Evolutionary conservation across 2,113 vertebrate species (phyloP).

Genomic region (Ia io): DNA sequence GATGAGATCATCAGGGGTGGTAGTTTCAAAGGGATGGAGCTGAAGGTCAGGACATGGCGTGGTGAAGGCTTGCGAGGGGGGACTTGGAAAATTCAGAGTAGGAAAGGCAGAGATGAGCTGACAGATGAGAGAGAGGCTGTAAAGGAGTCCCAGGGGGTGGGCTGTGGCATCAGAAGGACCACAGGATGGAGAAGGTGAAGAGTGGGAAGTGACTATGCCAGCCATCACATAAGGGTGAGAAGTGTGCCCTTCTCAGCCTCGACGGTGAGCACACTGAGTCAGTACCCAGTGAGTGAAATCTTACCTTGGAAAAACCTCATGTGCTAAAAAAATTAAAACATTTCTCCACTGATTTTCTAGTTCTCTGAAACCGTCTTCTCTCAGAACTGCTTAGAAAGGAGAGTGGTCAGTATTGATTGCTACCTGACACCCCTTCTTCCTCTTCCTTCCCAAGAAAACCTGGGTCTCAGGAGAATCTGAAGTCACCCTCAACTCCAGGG

Average conservation of each 20-base stretch:
- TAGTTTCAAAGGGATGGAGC: rapidly evolving
- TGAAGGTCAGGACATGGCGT: background rate
- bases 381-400: background rate
- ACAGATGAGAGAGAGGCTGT: background rate
- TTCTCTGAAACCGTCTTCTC: background rate
- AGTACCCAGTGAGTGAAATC: background rate
- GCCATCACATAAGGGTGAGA: background rate
- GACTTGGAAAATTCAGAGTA: background rate
- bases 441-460: background rate
- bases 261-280: background rate
- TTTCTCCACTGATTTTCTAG: background rate
- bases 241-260: background rate
- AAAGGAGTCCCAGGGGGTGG: background rate
- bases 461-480: background rate
- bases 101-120: background rate
- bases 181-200: background rate
- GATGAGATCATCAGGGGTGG: rapidly evolving
- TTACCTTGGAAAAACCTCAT: background rate
- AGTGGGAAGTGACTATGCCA: background rate
- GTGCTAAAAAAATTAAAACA: background rate
- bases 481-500: background rate
- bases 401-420: background rate
- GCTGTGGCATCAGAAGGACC: background rate
- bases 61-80: background rate
- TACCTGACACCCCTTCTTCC: background rate